Base-by-base conservation (phyloP, 2,888 invertebrate species). In the Julus scanicus region DNA sequence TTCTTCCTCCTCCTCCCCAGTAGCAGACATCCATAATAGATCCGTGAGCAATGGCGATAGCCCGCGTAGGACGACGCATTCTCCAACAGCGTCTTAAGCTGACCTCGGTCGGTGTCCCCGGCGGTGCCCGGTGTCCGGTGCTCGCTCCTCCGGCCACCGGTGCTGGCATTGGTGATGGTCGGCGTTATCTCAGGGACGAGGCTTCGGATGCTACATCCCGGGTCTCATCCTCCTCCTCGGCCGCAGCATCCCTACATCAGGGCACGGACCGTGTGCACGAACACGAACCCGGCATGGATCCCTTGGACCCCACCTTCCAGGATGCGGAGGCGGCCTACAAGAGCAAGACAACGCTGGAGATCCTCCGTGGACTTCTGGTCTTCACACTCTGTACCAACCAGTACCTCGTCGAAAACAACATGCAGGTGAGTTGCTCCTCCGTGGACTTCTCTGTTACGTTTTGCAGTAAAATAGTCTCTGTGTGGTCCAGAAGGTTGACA, bases 331-430 rank as follows among this genome's bases (percentile, higher is more conserved):
- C 97, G 90, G 96, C 98, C 44, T 99, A 97, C 94, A 97, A 97
- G 93, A 98, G 98, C 93, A 99, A 99, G 94, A 97, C 97, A 91
- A 98, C 96, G 90, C 95, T 94, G 93, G 98, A 99, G 93, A 94
- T 99, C 90, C 92, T 98, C 87, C 94, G 99, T 90, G 98, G 97
- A 80, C 96, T 97, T 92, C 91, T 98, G 91, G 98, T 99, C 90
- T 98, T 98, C 93, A 95, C 96, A 92, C 93, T 99, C 92, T 98
- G 98, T 93, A 96, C 97, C 89, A 94, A 96, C 91, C 95, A 96
- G 91, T 95, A 95, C 92, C 93, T 99, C 90, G 98, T 99, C 90
- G 96, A 97, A 92, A 95, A 98, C 93, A 98, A 98, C 92, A 96
- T 95, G 94, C 95, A 95, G 97, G 98, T 98, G 94, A 95, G 91